These are phyloP conservation scores for Bicyclus anynana DNA, from an alignment of 1,140 invertebrate genomes.

Conservation along the genomic window DNA sequence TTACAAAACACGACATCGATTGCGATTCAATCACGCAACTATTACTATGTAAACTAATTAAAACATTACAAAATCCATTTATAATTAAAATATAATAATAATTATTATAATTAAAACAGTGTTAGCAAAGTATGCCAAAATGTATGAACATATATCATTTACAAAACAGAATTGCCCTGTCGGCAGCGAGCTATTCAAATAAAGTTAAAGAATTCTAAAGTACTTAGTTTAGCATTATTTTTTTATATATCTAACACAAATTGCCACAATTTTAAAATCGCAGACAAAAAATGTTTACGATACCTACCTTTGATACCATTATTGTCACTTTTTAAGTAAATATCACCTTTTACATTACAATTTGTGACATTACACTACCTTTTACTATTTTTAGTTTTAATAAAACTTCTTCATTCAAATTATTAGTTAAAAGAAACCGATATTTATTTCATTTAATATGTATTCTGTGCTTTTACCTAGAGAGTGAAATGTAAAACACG, in stretches of 20 bases:
- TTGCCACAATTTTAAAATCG: no score
- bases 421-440: no score
- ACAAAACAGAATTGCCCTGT: slow-evolving; percentile 39
- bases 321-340: no score
- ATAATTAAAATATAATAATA: slow-evolving; percentile 57
- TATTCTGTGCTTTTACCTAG: no score
- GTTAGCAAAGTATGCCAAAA: slow-evolving; percentile 56
- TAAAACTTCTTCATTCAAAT: no score
- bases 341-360: no score
- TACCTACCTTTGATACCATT: no score
- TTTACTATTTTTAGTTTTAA: no score
- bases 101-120: slow-evolving; percentile 57
- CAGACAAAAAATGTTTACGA: no score
- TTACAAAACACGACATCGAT: slow-evolving; percentile 69
- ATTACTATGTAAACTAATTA: slow-evolving; percentile 71
- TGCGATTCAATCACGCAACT: slow-evolving; percentile 61
- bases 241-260: not conserved
- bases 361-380: no score
- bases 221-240: not conserved
- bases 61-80: slow-evolving; percentile 71
- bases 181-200: slow-evolving; percentile 30
- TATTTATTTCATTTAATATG: no score
- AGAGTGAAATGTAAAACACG: no score
- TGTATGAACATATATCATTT: slow-evolving; percentile 34
- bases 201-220: not conserved